phyloP scores from a whole-genome alignment of 2,113 vertebrate genomes.

The Oreochromis tanganicae region DNA sequence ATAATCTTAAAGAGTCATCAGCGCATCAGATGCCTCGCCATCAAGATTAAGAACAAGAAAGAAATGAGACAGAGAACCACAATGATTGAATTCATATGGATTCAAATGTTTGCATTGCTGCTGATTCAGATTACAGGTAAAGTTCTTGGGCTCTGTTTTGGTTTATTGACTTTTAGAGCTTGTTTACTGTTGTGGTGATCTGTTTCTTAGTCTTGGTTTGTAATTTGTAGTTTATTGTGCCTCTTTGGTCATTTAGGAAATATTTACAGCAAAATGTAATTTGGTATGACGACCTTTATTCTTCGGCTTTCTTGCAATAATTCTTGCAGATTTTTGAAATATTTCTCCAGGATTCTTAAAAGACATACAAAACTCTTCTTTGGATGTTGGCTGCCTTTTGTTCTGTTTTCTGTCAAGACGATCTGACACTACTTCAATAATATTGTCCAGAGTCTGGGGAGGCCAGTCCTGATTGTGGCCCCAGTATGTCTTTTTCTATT shows the following conservation, averaged over 20 bases:
- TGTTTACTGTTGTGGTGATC: background rate
- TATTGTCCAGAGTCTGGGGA: background rate
- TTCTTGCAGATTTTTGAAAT: background rate
- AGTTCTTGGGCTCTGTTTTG: background rate
- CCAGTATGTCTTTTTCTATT: too few relatives aligned
- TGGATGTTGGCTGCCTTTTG: background rate
- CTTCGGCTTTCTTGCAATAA: background rate
- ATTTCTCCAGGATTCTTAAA: background rate
- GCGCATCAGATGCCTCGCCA: accelerated
- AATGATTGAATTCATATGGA: background rate
- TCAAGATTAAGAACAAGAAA: background rate
- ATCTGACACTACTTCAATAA: background rate
- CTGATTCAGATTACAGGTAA: background rate
- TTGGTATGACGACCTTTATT: background rate
- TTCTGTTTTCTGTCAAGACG: accelerated
- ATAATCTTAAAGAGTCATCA: background rate
- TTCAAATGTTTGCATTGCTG: background rate
- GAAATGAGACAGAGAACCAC: background rate
- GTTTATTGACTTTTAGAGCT: background rate
- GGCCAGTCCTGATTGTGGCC: background rate
- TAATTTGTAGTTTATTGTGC: background rate
- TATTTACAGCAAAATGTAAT: background rate
- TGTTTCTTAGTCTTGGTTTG: background rate
- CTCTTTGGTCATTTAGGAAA: background rate
- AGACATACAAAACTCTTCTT: background rate